Conservation (phyloP, 1,140 invertebrate species). For the Drosophila kohkoa region DNA sequence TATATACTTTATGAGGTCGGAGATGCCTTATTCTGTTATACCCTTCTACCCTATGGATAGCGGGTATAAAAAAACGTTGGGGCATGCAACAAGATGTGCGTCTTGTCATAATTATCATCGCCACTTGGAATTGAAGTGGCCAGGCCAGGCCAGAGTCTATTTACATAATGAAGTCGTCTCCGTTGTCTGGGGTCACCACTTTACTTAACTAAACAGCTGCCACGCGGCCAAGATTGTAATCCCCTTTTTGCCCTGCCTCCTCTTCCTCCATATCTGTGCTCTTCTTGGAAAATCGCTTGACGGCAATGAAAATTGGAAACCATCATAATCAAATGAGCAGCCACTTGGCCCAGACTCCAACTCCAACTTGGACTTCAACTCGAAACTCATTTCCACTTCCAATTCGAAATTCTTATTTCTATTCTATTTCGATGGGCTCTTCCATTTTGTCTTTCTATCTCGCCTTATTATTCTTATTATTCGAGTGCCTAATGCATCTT, state of each 20-base stretch:
- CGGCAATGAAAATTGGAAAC: conserved; percentile 8
- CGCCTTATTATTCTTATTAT: conserved; percentile 64
- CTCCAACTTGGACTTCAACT: not conserved
- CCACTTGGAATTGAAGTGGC: conserved; percentile 67
- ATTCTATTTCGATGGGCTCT: conserved; percentile 7
- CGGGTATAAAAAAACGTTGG: too few relatives aligned
- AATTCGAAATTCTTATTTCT: not conserved
- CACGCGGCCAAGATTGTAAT: conserved; percentile 43
- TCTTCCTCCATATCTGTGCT: not conserved
- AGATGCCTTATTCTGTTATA: too few relatives aligned
- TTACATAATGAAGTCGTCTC: conserved; percentile 73
- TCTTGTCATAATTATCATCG: conserved; percentile 67
- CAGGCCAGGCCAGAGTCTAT: conserved; percentile 31
- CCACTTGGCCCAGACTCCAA: conserved; percentile 17
- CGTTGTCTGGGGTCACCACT: conserved; percentile 54
- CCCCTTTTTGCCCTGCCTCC: not conserved
- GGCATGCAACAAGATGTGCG: conserved; percentile 39
- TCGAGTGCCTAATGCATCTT: conserved; percentile 34
- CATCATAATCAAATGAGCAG: conserved; percentile 18
- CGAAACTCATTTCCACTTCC: conserved; percentile 11
- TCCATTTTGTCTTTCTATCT: conserved; percentile 29
- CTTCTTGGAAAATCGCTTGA: conserved; percentile 12
- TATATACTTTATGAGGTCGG: too few relatives aligned
- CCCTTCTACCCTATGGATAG: too few relatives aligned
- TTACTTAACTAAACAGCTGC: conserved; percentile 44